These are phyloP conservation scores for Catamblyrhynchus diadema DNA, from an alignment of 2,797 vertebrate genomes.

Conservation along the genomic window DNA sequence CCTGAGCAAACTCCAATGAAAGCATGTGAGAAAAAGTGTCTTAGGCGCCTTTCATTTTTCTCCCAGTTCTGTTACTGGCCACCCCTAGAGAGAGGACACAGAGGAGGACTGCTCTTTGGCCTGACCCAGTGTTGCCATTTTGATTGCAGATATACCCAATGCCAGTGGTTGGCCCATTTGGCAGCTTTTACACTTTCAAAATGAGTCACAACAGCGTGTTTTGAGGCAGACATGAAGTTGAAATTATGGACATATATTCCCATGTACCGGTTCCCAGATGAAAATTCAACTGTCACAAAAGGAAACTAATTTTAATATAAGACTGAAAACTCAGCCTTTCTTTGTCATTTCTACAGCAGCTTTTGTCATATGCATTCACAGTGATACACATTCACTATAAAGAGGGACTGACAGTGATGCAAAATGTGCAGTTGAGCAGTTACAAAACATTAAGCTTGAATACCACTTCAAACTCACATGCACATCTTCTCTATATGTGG, in stretches of 20 bases:
- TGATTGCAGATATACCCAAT: accelerated
- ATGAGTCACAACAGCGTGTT: accelerated
- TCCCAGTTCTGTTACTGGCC: neutral
- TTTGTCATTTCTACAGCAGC: neutral
- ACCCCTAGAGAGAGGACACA: neutral
- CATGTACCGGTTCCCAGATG: neutral
- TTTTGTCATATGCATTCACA: neutral
- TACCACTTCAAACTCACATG: neutral
- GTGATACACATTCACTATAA: neutral
- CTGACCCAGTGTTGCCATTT: neutral
- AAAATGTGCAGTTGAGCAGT: neutral
- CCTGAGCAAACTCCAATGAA: neutral
- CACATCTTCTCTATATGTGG: accelerated
- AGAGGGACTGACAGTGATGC: neutral
- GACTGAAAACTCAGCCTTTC: neutral
- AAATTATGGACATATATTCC: neutral
- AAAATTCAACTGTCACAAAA: neutral
- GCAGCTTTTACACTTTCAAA: neutral
- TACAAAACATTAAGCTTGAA: neutral
- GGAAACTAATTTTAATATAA: neutral
- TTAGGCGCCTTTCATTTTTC: neutral
- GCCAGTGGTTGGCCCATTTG: neutral
- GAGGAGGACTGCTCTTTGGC: neutral
- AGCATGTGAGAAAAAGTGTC: neutral
- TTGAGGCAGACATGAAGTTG: neutral